Evolutionary conservation across 2,797 vertebrate species (phyloP).

Genomic region (Syngnathus rostellatus): DNA sequence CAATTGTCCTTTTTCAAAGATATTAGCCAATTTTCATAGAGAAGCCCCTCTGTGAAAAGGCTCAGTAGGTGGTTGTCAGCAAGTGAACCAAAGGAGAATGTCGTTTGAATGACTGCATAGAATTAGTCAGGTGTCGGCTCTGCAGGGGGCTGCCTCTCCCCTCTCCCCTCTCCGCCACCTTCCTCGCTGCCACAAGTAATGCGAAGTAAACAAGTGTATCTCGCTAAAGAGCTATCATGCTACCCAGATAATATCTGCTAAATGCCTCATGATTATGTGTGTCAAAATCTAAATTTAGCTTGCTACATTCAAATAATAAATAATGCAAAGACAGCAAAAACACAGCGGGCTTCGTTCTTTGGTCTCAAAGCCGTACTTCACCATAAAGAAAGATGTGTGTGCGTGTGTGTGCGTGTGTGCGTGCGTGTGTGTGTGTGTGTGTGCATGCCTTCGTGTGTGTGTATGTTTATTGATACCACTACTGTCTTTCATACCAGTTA

Average conservation of each 20-base stretch:
- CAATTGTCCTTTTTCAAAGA: slow-evolving; percentile 37
- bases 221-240: slow-evolving; percentile 49
- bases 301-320: slow-evolving; percentile 24
- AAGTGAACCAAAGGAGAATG: slow-evolving; percentile 51
- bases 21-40: slow-evolving; percentile 59
- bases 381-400: too few species aligned
- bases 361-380: too few species aligned
- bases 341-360: too few species aligned
- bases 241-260: slow-evolving; percentile 48
- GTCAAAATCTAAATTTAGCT: slow-evolving; percentile 49
- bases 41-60: slow-evolving; percentile 37
- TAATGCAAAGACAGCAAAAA: not conserved
- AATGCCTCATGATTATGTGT: slow-evolving; percentile 43
- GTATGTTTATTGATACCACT: too few species aligned
- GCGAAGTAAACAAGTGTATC: slow-evolving; percentile 48
- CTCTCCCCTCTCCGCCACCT: slow-evolving; percentile 11
- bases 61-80: slow-evolving; percentile 45
- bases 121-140: slow-evolving; percentile 66
- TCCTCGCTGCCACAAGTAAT: slow-evolving; percentile 34
- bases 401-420: too few species aligned
- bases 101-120: slow-evolving; percentile 54
- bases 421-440: too few species aligned
- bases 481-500: too few species aligned
- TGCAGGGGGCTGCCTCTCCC: slow-evolving; percentile 39
- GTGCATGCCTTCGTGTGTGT: too few species aligned